Evolutionary conservation across 1,140 invertebrate genomes (phyloP).

Genomic region (Radopholus similis): DNA sequence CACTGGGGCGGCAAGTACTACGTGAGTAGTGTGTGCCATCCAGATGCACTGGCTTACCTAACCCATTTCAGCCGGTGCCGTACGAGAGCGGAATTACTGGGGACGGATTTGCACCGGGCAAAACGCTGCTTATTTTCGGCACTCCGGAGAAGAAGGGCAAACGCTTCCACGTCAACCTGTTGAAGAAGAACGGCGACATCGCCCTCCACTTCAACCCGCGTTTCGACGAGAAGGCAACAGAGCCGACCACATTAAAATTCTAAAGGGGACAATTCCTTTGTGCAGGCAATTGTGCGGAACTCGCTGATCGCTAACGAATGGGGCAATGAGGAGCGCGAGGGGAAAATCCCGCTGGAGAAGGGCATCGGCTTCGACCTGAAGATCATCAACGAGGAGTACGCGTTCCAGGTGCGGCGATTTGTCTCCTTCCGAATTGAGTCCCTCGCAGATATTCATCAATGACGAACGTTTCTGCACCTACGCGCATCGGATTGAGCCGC

Average conservation of each 20-base stretch:
- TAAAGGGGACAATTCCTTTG: neutral
- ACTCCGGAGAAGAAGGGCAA: slow-evolving; percentile 59
- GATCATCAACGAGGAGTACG: slow-evolving; percentile 55
- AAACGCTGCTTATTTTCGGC: slow-evolving; percentile 52
- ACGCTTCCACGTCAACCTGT: slow-evolving; percentile 54
- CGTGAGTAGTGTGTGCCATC: slow-evolving; percentile 11
- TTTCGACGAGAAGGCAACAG: slow-evolving; percentile 56
- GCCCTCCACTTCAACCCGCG: slow-evolving; percentile 57
- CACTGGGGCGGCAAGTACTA: slow-evolving; percentile 52
- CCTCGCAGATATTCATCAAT: slow-evolving; percentile 47
- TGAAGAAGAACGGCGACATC: slow-evolving; percentile 59
- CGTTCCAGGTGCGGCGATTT: slow-evolving; percentile 45
- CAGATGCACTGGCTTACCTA: neutral
- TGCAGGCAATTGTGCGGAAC: slow-evolving; percentile 52
- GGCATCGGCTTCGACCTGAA: slow-evolving; percentile 57
- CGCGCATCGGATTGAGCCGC: slow-evolving; percentile 48
- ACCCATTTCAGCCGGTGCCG: slow-evolving; percentile 47
- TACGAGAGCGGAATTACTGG: slow-evolving; percentile 54
- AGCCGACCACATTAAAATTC: slow-evolving; percentile 6
- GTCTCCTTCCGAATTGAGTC: neutral
- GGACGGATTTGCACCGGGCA: slow-evolving; percentile 51
- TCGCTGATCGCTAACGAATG: slow-evolving; percentile 47
- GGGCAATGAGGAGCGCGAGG: slow-evolving; percentile 59
- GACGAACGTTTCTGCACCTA: slow-evolving; percentile 53
- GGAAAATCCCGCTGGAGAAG: slow-evolving; percentile 51